A percentile compares a stretch with the other conserved stretches of the same genome.
These are phyloP conservation scores for Ictidomys tridecemlineatus DNA, from an alignment of 2,113 vertebrate genomes.

Conservation along the genomic window DNA sequence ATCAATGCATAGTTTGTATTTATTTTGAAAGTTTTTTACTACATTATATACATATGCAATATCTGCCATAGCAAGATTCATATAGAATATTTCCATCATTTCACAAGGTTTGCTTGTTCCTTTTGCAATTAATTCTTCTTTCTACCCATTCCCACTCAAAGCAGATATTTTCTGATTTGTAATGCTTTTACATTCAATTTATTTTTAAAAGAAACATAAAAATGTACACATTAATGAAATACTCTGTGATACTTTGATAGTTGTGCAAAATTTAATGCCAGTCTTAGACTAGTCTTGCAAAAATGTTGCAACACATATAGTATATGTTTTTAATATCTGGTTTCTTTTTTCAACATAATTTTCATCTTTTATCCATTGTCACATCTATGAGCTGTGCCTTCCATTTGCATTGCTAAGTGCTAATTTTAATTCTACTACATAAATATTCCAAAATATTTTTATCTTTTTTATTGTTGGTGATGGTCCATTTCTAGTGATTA, in stretches of 20 bases:
- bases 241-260: neutral
- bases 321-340: too few species aligned
- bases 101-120: too few species aligned
- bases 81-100: neutral
- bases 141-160: neutral
- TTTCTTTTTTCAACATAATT: neutral
- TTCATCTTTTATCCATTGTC: neutral
- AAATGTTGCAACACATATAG: neutral
- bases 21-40: neutral
- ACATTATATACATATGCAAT: neutral
- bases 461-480: neutral
- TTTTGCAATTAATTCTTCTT: neutral
- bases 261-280: neutral
- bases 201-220: neutral
- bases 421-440: too few species aligned
- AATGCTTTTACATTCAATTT: neutral
- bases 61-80: rapidly evolving
- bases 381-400: neutral
- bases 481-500: neutral
- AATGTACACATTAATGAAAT: neutral
- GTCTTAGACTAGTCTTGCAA: neutral
- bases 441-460: neutral
- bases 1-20: neutral
- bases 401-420: too few species aligned
- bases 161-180: neutral